Evolutionary conservation across 2,888 invertebrate genomes (phyloP).

Genomic region (Eupithecia exiguata): DNA sequence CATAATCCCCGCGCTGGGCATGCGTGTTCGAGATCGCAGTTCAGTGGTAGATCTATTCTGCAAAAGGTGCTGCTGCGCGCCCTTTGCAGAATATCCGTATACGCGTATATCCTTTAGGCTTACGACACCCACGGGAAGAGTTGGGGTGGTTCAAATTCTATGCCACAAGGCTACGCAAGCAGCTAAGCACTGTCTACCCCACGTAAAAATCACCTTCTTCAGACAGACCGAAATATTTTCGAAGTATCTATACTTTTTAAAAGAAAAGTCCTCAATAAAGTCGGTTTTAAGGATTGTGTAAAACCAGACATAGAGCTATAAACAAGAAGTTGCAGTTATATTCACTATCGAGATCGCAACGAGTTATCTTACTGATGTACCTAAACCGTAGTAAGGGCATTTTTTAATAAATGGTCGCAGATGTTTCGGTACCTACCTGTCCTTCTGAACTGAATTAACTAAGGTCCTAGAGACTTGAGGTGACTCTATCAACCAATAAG

Average conservation of each 20-base stretch:
- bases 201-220: background rate
- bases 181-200: background rate
- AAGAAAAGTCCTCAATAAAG: background rate
- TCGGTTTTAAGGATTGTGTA: background rate
- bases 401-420: constrained; percentile 10
- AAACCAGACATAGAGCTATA: background rate
- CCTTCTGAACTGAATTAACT: constrained; percentile 9
- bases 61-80: too few relatives aligned
- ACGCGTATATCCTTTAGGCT: too few relatives aligned
- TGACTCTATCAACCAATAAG: constrained; percentile 2
- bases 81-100: too few relatives aligned
- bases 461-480: constrained; percentile 4
- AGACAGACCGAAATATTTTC: background rate
- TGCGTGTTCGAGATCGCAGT: too few relatives aligned
- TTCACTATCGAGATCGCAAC: background rate
- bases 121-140: too few relatives aligned
- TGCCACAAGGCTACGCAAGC: too few relatives aligned
- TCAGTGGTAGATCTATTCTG: too few relatives aligned
- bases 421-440: background rate
- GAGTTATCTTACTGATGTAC: background rate
- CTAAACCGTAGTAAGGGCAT: background rate
- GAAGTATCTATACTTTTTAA: too few relatives aligned
- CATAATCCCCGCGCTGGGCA: too few relatives aligned
- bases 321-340: background rate
- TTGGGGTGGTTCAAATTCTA: too few relatives aligned